phyloP scores from a whole-genome alignment of 2,888 invertebrate species.

The Cheilosia variabilis region DNA sequence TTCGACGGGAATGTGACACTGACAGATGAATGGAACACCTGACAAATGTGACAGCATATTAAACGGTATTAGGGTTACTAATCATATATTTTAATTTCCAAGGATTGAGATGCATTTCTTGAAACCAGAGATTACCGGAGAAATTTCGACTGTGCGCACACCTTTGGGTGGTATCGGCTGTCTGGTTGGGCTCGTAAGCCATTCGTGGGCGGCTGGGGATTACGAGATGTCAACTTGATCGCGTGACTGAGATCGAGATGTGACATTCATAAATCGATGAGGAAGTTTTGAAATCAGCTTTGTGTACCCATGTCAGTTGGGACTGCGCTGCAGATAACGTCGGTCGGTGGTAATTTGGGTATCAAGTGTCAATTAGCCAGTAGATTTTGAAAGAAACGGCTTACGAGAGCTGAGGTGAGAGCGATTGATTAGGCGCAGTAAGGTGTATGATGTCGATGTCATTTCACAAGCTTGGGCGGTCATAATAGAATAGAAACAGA shows the following conservation, averaged over 20 bases:
- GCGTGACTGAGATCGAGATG: conserved; percentile 32
- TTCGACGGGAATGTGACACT: conserved; percentile 57
- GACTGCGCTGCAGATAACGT: background rate
- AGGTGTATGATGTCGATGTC: too few species aligned
- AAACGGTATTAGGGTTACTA: conserved; percentile 69
- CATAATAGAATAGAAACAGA: too few species aligned
- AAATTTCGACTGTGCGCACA: conserved; percentile 13
- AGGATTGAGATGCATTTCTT: conserved; percentile 33
- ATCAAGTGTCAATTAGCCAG: conserved; percentile 5
- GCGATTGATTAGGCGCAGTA: background rate
- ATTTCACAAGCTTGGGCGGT: too few species aligned
- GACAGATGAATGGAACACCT: conserved; percentile 72
- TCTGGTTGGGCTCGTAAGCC: conserved; percentile 49
- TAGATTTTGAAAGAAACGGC: background rate
- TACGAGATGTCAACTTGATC: conserved; percentile 61
- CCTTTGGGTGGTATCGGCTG: conserved; percentile 18
- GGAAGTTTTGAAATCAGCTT: conserved; percentile 13
- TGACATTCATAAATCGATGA: conserved; percentile 32
- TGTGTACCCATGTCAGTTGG: background rate
- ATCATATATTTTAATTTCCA: conserved; percentile 65
- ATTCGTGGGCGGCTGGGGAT: conserved; percentile 66
- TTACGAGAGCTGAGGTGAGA: background rate
- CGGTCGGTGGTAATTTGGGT: background rate
- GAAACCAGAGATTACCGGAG: conserved; percentile 36
- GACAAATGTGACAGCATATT: conserved; percentile 64